Evolutionary conservation across 2,113 vertebrate genomes (phyloP).

Genomic region (Patagioenas fasciata): DNA sequence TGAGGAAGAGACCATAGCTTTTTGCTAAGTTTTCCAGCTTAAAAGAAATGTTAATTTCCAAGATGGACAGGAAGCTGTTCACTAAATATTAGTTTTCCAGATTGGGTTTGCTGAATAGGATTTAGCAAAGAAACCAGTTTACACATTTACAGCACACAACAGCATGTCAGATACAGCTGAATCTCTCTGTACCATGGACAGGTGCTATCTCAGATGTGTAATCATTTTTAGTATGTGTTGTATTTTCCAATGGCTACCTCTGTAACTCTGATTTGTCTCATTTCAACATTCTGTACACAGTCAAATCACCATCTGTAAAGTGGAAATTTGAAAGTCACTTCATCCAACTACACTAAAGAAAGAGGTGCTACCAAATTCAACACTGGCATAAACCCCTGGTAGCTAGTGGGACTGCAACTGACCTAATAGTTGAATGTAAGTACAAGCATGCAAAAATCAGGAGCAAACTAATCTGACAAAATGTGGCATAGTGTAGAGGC

Average conservation of each 20-base stretch:
- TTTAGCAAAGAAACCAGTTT: neutral
- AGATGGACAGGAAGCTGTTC: neutral
- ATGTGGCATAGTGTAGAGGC: neutral
- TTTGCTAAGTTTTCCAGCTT: neutral
- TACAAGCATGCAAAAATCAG: neutral
- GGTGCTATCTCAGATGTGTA: neutral
- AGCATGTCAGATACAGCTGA: neutral
- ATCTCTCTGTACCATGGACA: neutral
- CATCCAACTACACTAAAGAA: neutral
- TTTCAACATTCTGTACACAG: neutral
- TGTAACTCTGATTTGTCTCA: neutral
- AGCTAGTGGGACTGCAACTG: neutral
- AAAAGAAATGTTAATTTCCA: neutral
- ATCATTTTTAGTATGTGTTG: neutral
- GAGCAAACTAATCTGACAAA: neutral
- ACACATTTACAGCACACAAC: neutral
- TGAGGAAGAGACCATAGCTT: rapidly evolving
- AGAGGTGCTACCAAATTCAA: neutral
- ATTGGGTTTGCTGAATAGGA: neutral
- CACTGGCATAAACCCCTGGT: neutral
- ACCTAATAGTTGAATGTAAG: neutral
- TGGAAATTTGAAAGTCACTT: neutral
- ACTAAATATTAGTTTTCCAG: neutral
- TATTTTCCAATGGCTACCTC: neutral
- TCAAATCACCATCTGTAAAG: neutral